Evolutionary conservation across 2,888 invertebrate species (phyloP), one percentile per base, ranked within the genome.

Genomic region (Ethmia dodecea): DNA sequence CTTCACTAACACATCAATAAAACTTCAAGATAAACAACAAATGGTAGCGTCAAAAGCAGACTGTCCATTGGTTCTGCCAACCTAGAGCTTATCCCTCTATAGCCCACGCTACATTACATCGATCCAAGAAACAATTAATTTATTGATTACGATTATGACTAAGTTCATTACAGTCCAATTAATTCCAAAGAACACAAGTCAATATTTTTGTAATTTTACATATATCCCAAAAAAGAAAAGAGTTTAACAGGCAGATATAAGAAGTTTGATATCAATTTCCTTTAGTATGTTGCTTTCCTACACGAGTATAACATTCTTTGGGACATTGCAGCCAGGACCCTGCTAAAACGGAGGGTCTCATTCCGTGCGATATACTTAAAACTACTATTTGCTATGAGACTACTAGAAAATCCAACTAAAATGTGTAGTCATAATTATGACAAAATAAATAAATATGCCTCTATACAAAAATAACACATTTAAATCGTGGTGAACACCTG

Each of bases 361-460:
- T 52, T 72, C 74, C 75, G 80, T 81, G 83, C 83, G 68, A 60
- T 66, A 58, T 45, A 56, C 72, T 71, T 77, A 78, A 39, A 48
- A 52, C 77, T 79, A 83, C 52, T 73, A 77, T 79, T 81, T 50
- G 65, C 83, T 83, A 84, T 52, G 65, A 64, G 60, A 65, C 60
- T 62, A 74, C 73, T 73, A 55, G 57, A 58, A 59, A 69, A 64
- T 61, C 55, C 65, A 79, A 72, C 77, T 77, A 78, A 70, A 11
- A 5, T 32, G 33, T 33, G 40, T 31, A 55, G 55, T 73, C 70
- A 66, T 68, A 56, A 55, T 68, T 68, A 55, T 60, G 63, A 59
- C 68, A 71, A 73, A 83, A 83, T 80, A 84, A 83, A 84, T 83
- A 83, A 78, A 80, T 83, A 81, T 77, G 75, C 73, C 68, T 81